These are phyloP conservation scores for Elysia crispata DNA, from an alignment of 2,888 invertebrate genomes.

Conservation along the genomic window DNA sequence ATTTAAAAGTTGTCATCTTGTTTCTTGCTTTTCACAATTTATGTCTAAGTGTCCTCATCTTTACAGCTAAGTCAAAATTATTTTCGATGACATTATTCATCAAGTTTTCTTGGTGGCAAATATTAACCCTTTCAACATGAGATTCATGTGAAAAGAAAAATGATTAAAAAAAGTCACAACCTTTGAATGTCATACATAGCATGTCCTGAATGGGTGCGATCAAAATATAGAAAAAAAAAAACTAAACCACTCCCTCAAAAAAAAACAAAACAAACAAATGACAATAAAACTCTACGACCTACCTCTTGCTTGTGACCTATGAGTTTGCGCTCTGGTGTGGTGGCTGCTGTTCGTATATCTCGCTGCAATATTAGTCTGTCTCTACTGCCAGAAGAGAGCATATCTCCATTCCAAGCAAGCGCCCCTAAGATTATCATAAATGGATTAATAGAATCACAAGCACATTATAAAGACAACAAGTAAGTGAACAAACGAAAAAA, in stretches of 20 bases:
- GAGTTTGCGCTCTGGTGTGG: slow-evolving; percentile 80
- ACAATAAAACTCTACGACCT: too few species aligned
- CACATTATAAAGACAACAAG: background rate
- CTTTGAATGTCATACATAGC: too few species aligned
- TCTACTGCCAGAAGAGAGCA: slow-evolving; percentile 94
- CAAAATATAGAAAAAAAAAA: background rate
- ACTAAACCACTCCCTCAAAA: background rate
- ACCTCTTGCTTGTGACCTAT: slow-evolving; percentile 97
- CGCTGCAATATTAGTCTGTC: slow-evolving; percentile 95
- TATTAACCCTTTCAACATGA: too few species aligned
- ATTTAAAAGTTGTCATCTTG: too few species aligned
- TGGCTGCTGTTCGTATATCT: slow-evolving; percentile 85
- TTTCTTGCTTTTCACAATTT: too few species aligned
- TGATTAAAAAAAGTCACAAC: too few species aligned
- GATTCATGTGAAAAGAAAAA: too few species aligned
- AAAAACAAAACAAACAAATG: background rate
- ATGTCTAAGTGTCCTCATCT: too few species aligned
- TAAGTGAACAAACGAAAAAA: background rate
- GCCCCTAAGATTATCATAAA: slow-evolving; percentile 82
- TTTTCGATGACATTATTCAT: too few species aligned
- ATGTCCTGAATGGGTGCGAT: too few species aligned
- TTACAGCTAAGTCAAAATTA: too few species aligned
- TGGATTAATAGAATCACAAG: background rate
- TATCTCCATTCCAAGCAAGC: slow-evolving; percentile 98
- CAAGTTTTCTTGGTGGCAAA: too few species aligned